Conservation (phyloP, 1,140 invertebrate species). For the Campodea augens region DNA sequence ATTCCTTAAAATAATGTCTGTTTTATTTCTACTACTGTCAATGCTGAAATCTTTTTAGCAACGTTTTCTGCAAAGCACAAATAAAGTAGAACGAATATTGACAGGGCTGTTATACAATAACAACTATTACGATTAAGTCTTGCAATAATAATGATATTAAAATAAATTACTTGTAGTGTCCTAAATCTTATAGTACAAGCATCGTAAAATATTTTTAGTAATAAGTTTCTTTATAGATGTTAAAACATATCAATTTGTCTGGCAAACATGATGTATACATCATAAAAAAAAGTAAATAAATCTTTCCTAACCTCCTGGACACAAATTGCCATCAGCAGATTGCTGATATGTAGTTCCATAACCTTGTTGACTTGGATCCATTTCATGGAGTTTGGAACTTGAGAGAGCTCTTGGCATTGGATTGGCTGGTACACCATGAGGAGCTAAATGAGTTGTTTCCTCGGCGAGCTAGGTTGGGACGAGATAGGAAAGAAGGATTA, state of each 20-base stretch:
- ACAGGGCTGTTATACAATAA: too few relatives aligned
- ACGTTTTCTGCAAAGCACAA: too few relatives aligned
- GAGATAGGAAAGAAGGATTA: slow-evolving; percentile 5
- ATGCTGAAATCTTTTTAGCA: too few relatives aligned
- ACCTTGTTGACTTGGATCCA: slow-evolving; percentile 35
- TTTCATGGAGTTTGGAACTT: slow-evolving; percentile 53
- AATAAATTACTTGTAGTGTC: neutral
- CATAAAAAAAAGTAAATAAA: slow-evolving; percentile 11
- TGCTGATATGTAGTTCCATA: slow-evolving; percentile 56
- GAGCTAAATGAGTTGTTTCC: slow-evolving; percentile 70
- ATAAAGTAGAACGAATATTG: too few relatives aligned
- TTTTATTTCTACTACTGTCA: too few relatives aligned
- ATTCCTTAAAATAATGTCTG: too few relatives aligned
- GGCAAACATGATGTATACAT: slow-evolving; percentile 9
- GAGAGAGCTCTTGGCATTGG: slow-evolving; percentile 75
- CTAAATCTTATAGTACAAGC: neutral
- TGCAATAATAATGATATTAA: too few relatives aligned
- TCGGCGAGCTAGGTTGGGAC: slow-evolving; percentile 40
- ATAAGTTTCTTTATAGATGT: slow-evolving; percentile 12
- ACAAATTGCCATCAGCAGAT: slow-evolving; percentile 18
- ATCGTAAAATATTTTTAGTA: neutral
- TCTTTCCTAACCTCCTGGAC: slow-evolving; percentile 8
- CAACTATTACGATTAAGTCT: too few relatives aligned
- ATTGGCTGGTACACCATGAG: slow-evolving; percentile 89
- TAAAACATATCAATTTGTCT: slow-evolving; percentile 10